phyloP scores from a whole-genome alignment of 2,888 invertebrate species.

The Campaea margaritaria region DNA sequence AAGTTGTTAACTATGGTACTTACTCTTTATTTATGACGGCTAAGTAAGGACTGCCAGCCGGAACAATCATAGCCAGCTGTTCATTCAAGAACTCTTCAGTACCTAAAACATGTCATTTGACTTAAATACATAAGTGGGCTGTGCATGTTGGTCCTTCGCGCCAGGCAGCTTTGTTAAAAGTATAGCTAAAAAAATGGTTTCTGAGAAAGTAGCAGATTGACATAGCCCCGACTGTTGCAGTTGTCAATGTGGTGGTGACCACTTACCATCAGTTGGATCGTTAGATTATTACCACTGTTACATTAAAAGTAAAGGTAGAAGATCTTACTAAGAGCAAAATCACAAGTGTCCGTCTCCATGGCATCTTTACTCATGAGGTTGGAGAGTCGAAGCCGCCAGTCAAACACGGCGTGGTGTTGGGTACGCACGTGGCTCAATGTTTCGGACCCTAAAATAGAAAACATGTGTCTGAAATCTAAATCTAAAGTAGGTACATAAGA shows the following conservation, averaged over 20 bases:
- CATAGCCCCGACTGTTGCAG: too few species aligned
- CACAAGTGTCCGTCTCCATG: constrained; percentile 88
- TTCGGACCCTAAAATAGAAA: constrained; percentile 39
- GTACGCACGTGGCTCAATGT: constrained; percentile 85
- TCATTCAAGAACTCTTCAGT: constrained; percentile 92
- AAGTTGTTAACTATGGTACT: constrained; percentile 56
- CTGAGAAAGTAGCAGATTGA: too few species aligned
- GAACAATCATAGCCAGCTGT: constrained; percentile 90
- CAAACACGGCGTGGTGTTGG: constrained; percentile 90
- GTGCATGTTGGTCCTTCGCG: too few species aligned
- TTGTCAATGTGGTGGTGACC: too few species aligned
- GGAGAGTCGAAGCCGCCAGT: constrained; percentile 92
- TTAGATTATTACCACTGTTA: too few species aligned
- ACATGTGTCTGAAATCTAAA: background rate
- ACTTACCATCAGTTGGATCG: too few species aligned
- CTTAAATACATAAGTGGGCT: too few species aligned
- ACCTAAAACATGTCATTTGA: constrained; percentile 69
- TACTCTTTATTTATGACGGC: constrained; percentile 91
- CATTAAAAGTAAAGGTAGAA: too few species aligned
- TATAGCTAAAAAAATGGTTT: background rate
- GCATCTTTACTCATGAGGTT: constrained; percentile 90
- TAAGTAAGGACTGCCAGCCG: constrained; percentile 91
- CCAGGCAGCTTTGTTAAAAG: background rate
- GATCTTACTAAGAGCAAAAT: constrained; percentile 88
- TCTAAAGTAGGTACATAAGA: background rate